Evolutionary conservation across 2,113 vertebrate genomes (phyloP).

Genomic region (Panurus biarmicus): DNA sequence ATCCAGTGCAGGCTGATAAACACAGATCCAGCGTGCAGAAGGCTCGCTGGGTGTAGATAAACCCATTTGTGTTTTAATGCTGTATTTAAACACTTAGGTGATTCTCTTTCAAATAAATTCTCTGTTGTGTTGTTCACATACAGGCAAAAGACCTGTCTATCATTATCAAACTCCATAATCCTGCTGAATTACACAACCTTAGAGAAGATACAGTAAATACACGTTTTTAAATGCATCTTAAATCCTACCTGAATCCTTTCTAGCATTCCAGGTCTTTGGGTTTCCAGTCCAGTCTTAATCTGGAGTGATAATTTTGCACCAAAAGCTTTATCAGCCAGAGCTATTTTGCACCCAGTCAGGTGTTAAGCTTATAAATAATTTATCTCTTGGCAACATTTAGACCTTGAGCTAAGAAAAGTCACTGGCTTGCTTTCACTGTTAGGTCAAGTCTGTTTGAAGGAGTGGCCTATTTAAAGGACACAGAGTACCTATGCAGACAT

Average conservation of each 20-base stretch:
- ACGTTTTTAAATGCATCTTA: neutral
- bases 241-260: neutral
- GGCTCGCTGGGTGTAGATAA: neutral
- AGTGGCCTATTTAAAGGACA: neutral
- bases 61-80: neutral
- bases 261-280: neutral
- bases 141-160: neutral
- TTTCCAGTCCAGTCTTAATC: neutral
- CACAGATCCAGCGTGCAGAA: neutral
- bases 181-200: neutral
- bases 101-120: neutral
- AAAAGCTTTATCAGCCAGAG: neutral
- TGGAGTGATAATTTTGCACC: constrained; percentile 11
- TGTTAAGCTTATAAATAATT: constrained; percentile 52
- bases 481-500: neutral
- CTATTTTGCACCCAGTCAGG: constrained; percentile 42
- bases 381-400: constrained; percentile 13
- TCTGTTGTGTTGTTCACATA: neutral
- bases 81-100: neutral
- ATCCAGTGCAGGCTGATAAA: neutral
- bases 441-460: neutral
- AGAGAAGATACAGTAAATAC: neutral
- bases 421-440: neutral
- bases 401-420: neutral
- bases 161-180: neutral